These are phyloP conservation scores for Sericinus montela DNA, from an alignment of 2,888 invertebrate genomes.

Conservation along the genomic window DNA sequence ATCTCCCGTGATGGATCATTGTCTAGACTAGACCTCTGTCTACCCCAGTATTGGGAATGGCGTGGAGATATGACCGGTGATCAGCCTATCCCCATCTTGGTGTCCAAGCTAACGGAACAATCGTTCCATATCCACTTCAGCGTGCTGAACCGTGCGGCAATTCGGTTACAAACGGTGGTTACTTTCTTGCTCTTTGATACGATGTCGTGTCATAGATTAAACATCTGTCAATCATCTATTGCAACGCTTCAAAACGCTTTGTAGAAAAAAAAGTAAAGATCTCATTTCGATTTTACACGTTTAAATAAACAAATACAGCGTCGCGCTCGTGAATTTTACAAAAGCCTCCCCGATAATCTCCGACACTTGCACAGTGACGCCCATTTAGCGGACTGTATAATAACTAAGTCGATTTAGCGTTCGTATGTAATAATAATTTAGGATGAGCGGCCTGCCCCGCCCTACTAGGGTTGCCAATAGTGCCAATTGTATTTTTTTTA, in stretches of 20 bases:
- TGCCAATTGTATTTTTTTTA: background rate
- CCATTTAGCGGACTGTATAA: conserved; percentile 49
- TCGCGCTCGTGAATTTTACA: conserved; percentile 36
- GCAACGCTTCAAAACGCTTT: no score
- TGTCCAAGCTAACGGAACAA: no score
- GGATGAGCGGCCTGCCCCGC: conserved; percentile 31
- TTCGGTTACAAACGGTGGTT: no score
- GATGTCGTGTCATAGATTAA: background rate
- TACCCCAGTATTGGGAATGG: no score
- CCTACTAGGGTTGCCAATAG: conserved; percentile 4
- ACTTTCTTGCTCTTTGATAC: no score
- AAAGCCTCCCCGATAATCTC: conserved; percentile 36
- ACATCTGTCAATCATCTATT: background rate
- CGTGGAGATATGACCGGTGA: no score
- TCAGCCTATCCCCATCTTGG: no score
- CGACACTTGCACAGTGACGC: conserved; percentile 40
- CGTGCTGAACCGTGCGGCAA: no score
- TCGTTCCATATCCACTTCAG: no score
- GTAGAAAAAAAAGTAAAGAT: background rate
- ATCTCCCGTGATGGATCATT: no score
- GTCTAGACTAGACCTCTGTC: no score
- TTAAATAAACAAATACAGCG: conserved; percentile 49
- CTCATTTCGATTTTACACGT: conserved; percentile 32
- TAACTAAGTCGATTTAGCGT: conserved; percentile 40
- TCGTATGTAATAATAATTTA: conserved; percentile 49